A percentile compares a stretch with the other conserved stretches of the same genome.
phyloP scores from a whole-genome alignment of 1,140 invertebrate species.

The Sycophila sp. region DNA sequence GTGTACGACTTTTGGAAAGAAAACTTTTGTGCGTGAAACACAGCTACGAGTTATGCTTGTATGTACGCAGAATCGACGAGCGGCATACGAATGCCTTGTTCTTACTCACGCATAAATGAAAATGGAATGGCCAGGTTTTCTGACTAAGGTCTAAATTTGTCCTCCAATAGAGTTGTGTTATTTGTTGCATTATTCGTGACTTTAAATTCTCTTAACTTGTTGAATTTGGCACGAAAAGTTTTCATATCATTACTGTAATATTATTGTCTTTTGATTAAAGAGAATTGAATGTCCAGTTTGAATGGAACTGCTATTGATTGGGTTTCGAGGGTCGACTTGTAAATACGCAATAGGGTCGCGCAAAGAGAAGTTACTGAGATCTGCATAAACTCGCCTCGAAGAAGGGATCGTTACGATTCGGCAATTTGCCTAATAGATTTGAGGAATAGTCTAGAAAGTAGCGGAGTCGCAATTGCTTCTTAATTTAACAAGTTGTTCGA shows the following conservation, averaged over 20 bases:
- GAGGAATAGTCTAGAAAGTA: slow-evolving; percentile 8
- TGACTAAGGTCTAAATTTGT: not conserved
- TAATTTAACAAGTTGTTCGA: not conserved
- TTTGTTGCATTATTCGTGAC: not conserved
- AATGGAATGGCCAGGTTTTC: too few relatives aligned
- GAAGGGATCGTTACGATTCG: slow-evolving; percentile 17
- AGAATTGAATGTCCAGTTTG: not conserved
- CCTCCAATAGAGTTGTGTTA: not conserved
- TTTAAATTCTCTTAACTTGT: too few relatives aligned
- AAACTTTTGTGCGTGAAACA: slow-evolving; percentile 6
- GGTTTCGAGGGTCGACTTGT: not conserved
- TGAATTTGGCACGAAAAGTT: too few relatives aligned
- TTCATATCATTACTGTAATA: too few relatives aligned
- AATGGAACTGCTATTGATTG: not conserved
- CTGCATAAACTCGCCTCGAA: slow-evolving; percentile 6
- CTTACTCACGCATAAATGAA: not conserved
- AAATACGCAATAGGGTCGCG: not conserved
- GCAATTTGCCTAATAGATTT: slow-evolving; percentile 22
- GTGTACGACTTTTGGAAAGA: not conserved
- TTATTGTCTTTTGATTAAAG: too few relatives aligned
- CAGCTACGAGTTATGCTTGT: not conserved
- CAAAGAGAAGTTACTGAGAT: slow-evolving; percentile 15
- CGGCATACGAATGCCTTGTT: slow-evolving; percentile 3
- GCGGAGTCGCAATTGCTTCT: slow-evolving; percentile 9
- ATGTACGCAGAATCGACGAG: not conserved